phyloP scores from a whole-genome alignment of 2,797 vertebrate genomes.

The Pangasius krempfi region DNA sequence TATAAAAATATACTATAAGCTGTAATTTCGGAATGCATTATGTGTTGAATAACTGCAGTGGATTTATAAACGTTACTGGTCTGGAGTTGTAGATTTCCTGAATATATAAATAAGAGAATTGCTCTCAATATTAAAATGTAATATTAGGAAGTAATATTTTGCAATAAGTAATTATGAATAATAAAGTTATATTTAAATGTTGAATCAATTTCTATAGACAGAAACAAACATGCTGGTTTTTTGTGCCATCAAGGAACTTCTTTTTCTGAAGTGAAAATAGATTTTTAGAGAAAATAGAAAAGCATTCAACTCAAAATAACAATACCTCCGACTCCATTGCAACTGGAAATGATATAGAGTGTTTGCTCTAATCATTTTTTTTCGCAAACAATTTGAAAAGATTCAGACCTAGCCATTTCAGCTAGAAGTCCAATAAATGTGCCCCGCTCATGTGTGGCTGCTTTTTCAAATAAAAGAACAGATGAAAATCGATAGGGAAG shows the following conservation, averaged over 20 bases:
- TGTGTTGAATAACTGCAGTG: neutral
- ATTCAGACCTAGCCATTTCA: conserved; percentile 39
- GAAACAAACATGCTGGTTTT: neutral
- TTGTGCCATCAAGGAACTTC: neutral
- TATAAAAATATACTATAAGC: neutral
- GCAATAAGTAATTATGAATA: too few species aligned
- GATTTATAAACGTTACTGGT: neutral
- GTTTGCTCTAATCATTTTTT: conserved; percentile 53
- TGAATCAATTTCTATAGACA: neutral
- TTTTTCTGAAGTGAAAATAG: conserved; percentile 10
- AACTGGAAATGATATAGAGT: conserved; percentile 37
- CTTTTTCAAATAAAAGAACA: conserved; percentile 74
- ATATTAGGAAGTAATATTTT: neutral
- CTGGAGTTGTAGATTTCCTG: too few species aligned
- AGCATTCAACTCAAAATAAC: conserved; percentile 7
- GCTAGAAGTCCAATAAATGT: conserved; percentile 41
- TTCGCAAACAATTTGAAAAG: conserved; percentile 49
- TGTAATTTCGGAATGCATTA: neutral
- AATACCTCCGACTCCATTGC: conserved; percentile 33
- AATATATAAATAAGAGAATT: neutral
- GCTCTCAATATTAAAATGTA: neutral
- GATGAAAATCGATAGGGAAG: conserved; percentile 81
- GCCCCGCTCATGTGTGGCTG: conserved; percentile 51
- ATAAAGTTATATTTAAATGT: neutral
- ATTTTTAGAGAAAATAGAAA: conserved; percentile 41